phyloP scores from a whole-genome alignment of 2,888 invertebrate genomes.

The Dilophus febrilis region DNA sequence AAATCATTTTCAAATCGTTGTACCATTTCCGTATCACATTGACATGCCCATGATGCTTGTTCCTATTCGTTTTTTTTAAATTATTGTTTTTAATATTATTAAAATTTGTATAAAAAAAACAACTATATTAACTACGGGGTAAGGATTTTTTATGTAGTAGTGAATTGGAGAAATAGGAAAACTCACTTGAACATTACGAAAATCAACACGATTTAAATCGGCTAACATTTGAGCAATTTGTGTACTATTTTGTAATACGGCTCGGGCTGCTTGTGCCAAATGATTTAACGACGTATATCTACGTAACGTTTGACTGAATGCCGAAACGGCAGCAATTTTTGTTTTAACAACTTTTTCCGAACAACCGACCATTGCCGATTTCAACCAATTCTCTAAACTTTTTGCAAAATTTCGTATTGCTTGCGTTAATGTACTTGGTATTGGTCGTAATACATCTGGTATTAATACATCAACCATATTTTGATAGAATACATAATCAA shows the following conservation, averaged over 20 bases:
- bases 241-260: constrained; percentile 84
- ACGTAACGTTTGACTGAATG: constrained; percentile 84
- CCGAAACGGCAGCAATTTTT: constrained; percentile 71
- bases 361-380: constrained; percentile 69
- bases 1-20: constrained; percentile 83
- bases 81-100: too few relatives aligned
- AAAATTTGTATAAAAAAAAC: too few relatives aligned
- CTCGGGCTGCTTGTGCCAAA: constrained; percentile 71
- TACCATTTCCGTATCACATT: constrained; percentile 70
- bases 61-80: too few relatives aligned
- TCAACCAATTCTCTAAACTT: constrained; percentile 78
- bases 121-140: too few relatives aligned
- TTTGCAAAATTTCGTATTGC: constrained; percentile 85
- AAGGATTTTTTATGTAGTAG: too few relatives aligned
- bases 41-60: constrained; percentile 95
- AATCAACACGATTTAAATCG: constrained; percentile 94
- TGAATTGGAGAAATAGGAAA: too few relatives aligned
- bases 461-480: constrained; percentile 89
- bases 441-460: constrained; percentile 88
- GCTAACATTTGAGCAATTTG: constrained; percentile 94
- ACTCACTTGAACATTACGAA: constrained; percentile 81
- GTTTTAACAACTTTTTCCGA: constrained; percentile 66
- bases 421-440: constrained; percentile 86
- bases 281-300: constrained; percentile 96
- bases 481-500: constrained; percentile 90